These are phyloP conservation scores for Salmo trutta DNA, from an alignment of 2,797 vertebrate species.

Conservation along the genomic window DNA sequence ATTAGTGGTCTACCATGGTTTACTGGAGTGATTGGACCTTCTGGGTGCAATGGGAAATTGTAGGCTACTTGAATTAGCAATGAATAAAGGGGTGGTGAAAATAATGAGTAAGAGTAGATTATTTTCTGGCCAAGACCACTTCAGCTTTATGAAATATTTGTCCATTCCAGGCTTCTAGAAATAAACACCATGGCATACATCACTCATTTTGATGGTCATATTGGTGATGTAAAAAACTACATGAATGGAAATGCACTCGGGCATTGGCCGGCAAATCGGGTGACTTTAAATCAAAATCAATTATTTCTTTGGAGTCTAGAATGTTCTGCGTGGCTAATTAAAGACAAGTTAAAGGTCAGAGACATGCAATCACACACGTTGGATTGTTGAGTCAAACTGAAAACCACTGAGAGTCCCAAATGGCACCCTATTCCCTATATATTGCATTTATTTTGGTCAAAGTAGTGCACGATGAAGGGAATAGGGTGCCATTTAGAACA, in stretches of 20 bases:
- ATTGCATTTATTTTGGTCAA: background rate
- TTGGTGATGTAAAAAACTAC: constrained; percentile 42
- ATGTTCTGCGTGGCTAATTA: constrained; percentile 25
- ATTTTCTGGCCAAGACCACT: background rate
- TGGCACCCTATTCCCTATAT: background rate
- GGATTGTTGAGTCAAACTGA: background rate
- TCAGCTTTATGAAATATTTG: background rate
- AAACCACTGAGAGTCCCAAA: background rate
- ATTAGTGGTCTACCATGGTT: constrained; percentile 60
- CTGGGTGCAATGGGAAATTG: constrained; percentile 63
- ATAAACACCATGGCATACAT: background rate
- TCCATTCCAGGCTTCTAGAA: background rate
- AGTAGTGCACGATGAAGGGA: background rate
- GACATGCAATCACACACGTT: background rate
- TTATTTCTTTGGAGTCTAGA: constrained; percentile 34
- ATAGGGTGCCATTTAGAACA: background rate
- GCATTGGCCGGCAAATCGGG: constrained; percentile 14
- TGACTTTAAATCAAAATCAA: constrained; percentile 8
- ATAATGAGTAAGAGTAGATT: constrained; percentile 21
- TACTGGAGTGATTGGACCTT: constrained; percentile 57
- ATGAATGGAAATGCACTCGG: constrained; percentile 32
- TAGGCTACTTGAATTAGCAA: constrained; percentile 62
- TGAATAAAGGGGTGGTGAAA: constrained; percentile 54
- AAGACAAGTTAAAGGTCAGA: constrained; percentile 29
- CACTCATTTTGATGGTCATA: background rate